Base-by-base conservation (phyloP, 2,888 invertebrate species). In the Clanis bilineata region DNA sequence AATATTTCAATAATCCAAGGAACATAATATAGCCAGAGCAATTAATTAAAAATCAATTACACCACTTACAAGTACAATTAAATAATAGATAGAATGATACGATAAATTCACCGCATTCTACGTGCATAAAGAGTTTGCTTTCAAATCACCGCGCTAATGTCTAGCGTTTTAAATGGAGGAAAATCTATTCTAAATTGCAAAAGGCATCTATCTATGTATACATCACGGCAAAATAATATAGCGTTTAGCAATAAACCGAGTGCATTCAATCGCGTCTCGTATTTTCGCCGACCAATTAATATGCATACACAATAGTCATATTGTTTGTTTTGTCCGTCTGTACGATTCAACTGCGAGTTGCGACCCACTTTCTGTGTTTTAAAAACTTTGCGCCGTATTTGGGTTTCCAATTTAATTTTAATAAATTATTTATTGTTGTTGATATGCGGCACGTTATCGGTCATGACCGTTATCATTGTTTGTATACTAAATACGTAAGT, bases 331-430 rank as follows among this genome's bases (percentile, higher is more conserved):
- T 64, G 67, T 69, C 59, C 59, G 47, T 55, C 59, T 61, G 47
- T 55, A 41, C 45, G n/a, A n/a, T n/a, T n/a, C n/a, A n/a, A 39
- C 23, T 15, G 25, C 58, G 61, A 51, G 62, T 60, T 58, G 45
- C 58, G 67, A 58, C 62, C 66, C 58, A 62, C 62, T 67, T 68
- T 64, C 61, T 60, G 63, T 62, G 54, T 62, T 63, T 62, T 56
- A 61, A 55, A 58, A 47, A 64, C 67, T 68, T 67, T 4, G 67
- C 63, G 61, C 59, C 56, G 61, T 64, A 60, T 58, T 62, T 56
- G 54, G 58, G 51, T 57, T 59, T 65, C 60, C 58, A 56, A 55
- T 54, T 59, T 43, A 59, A 51, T 45, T 62, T 47, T 64, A 41
- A 57, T 57, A 62, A 64, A 59, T 63, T 64, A 63, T 63, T 66